Conservation (phyloP, 1,140 invertebrate genomes). For the Platyscapa corneri region DNA sequence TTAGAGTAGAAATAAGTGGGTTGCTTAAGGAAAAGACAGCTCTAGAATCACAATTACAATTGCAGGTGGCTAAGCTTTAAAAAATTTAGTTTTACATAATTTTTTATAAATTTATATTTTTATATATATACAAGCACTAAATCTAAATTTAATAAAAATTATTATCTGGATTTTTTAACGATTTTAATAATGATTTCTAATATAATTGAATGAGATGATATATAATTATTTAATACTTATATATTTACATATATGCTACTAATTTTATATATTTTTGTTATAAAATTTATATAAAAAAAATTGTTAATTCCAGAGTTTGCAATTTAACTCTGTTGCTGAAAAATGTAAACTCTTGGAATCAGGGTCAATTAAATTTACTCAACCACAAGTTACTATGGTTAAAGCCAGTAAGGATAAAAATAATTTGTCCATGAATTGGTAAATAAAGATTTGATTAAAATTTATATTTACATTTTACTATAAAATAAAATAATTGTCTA, state of each 20-base stretch:
- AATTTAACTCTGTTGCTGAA: constrained; percentile 60
- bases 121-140: no score
- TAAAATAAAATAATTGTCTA: background rate
- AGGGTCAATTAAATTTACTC: constrained; percentile 61
- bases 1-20: constrained; percentile 57
- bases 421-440: constrained; percentile 48
- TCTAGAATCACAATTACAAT: constrained; percentile 62
- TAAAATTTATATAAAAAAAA: constrained; percentile 5
- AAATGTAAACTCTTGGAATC: constrained; percentile 64
- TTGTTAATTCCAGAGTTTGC: constrained; percentile 57
- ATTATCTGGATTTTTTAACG: no score
- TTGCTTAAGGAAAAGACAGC: constrained; percentile 64
- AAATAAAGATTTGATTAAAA: background rate
- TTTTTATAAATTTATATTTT: no score
- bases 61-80: constrained; percentile 57
- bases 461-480: background rate
- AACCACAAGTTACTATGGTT: constrained; percentile 56
- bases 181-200: no score
- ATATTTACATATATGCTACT: no score
- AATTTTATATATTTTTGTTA: no score
- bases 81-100: no score
- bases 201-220: no score
- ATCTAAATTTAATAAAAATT: no score
- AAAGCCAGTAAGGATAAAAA: constrained; percentile 35
- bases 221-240: no score